phyloP scores from a whole-genome alignment of 2,888 invertebrate genomes.

The Lepeophtheirus nordmannii region DNA sequence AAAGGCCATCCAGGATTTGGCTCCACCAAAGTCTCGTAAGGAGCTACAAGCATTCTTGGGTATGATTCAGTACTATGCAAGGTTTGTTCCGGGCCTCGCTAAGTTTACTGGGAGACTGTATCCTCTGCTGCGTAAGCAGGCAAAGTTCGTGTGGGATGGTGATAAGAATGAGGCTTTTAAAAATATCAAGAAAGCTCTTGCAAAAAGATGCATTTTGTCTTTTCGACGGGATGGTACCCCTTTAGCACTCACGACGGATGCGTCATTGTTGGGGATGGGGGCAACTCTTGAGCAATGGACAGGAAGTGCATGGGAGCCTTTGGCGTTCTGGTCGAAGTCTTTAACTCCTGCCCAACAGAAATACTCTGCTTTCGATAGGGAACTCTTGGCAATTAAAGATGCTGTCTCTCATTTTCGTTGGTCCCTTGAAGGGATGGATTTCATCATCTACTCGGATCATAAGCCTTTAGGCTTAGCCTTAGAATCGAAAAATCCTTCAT shows the following conservation, averaged over 20 bases:
- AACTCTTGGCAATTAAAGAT: neutral
- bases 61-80: too few relatives aligned
- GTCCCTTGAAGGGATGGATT: neutral
- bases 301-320: too few relatives aligned
- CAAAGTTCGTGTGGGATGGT: too few relatives aligned
- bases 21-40: conserved; percentile 24
- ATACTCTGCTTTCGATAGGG: conserved; percentile 7
- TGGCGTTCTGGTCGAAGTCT: too few relatives aligned
- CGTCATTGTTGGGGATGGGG: too few relatives aligned
- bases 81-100: too few relatives aligned
- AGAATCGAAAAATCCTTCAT: neutral
- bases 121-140: too few relatives aligned
- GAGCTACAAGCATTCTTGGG: too few relatives aligned
- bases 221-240: neutral
- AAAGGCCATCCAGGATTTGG: conserved; percentile 25
- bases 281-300: too few relatives aligned
- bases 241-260: neutral
- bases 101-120: too few relatives aligned
- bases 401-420: neutral
- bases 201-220: neutral
- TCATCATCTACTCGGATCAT: neutral
- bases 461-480: neutral
- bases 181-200: neutral
- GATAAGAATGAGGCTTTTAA: too few relatives aligned
- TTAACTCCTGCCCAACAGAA: neutral